Conservation (phyloP, 2,888 invertebrate species). For the Halictus ligatus region DNA sequence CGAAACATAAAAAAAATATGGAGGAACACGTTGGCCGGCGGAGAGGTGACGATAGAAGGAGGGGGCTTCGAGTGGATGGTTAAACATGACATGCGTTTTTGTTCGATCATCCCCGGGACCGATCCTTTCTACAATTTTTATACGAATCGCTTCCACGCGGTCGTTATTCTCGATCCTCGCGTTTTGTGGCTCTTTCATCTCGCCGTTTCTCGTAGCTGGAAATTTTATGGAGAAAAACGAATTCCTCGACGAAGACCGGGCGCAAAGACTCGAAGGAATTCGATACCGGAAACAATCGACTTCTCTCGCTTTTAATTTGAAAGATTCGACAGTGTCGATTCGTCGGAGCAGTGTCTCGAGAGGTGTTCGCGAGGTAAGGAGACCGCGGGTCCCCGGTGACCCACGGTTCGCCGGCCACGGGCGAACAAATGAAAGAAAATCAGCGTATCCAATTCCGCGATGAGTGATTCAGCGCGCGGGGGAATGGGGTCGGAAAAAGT, state of each 20-base stretch:
- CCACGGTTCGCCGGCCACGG: background rate
- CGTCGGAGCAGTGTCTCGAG: no score
- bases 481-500: background rate
- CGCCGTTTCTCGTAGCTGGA: background rate
- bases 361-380: background rate
- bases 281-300: background rate
- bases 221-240: slow-evolving; percentile 17
- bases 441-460: background rate
- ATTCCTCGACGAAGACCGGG: background rate
- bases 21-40: background rate
- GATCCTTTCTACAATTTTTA: slow-evolving; percentile 35
- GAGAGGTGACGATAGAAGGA: background rate
- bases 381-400: background rate
- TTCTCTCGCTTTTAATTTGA: background rate
- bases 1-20: background rate
- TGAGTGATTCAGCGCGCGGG: background rate
- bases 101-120: slow-evolving; percentile 24
- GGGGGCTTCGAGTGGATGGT: background rate
- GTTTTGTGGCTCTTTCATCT: slow-evolving; percentile 14
- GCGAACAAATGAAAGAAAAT: background rate
- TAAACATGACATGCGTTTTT: slow-evolving; percentile 48
- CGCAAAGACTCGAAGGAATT: background rate
- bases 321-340: background rate
- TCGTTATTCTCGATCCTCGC: background rate
- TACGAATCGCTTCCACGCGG: slow-evolving; percentile 20